These are phyloP conservation scores for Salvelinus namaycush DNA, from an alignment of 2,113 vertebrate genomes.

Conservation along the genomic window DNA sequence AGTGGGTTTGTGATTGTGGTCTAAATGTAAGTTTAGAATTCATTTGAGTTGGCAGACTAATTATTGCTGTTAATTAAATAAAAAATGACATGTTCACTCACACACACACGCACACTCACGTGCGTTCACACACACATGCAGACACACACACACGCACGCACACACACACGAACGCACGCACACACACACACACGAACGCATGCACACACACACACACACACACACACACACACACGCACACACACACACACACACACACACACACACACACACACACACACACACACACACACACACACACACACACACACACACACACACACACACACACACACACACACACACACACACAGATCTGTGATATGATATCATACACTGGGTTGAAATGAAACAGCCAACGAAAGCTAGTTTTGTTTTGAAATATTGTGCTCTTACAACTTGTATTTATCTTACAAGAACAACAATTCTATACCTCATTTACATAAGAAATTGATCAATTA, in stretches of 20 bases:
- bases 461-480: background rate
- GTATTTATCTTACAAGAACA: slow-evolving; percentile 1
- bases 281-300: too few relatives aligned
- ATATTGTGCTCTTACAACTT: slow-evolving; percentile 7
- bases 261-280: too few relatives aligned
- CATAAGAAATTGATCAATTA: background rate
- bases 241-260: too few relatives aligned
- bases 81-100: background rate
- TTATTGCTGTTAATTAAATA: background rate
- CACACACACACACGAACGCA: too few relatives aligned
- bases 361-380: background rate
- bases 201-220: background rate
- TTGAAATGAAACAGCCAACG: background rate
- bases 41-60: slow-evolving; percentile 3
- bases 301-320: too few relatives aligned
- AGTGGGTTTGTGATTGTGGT: slow-evolving; percentile 2
- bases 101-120: background rate
- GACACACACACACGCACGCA: too few relatives aligned
- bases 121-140: background rate
- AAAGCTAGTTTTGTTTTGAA: background rate
- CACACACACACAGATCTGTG: too few relatives aligned
- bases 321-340: too few relatives aligned
- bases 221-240: too few relatives aligned
- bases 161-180: too few relatives aligned
- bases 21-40: background rate